Percentiles rank a stretch among this genome's conserved stretches.
These are phyloP conservation scores for Hephaestus fuliginosus DNA, from an alignment of 2,797 vertebrate species.

Conservation along the genomic window DNA sequence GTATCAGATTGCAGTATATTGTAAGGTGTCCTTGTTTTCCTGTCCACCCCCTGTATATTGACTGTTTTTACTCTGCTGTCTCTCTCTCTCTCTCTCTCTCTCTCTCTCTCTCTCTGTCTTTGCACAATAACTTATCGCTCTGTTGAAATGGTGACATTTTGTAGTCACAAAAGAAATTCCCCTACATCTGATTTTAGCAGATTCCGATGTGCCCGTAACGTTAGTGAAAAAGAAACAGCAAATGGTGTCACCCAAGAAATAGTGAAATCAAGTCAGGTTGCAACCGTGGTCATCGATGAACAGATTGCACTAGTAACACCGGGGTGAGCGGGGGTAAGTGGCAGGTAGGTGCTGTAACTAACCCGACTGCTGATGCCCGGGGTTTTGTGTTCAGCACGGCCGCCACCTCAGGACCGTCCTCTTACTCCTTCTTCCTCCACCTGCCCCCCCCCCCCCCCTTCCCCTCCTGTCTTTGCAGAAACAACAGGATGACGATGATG, in stretches of 20 bases:
- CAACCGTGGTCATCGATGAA: constrained; percentile 85
- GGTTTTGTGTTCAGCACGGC: constrained; percentile 69
- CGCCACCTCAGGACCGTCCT: constrained; percentile 29
- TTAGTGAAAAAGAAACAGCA: constrained; percentile 65
- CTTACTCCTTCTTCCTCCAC: constrained; percentile 59
- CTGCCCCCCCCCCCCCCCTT: constrained; percentile 50
- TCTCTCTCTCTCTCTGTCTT: constrained; percentile 10
- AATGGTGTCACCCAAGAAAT: constrained; percentile 86
- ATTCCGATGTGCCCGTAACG: constrained; percentile 14
- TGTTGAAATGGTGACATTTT: constrained; percentile 27
- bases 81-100: constrained; percentile 47
- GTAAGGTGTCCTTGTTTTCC: constrained; percentile 50
- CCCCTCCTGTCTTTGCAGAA: constrained; percentile 81
- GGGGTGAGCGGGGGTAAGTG: constrained; percentile 75
- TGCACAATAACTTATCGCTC: constrained; percentile 13
- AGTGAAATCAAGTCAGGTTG: constrained; percentile 90
- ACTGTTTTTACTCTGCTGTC: constrained; percentile 55
- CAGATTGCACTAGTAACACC: constrained; percentile 81
- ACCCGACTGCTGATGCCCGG: constrained; percentile 68
- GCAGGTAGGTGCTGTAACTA: constrained; percentile 84
- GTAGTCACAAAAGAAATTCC: constrained; percentile 18
- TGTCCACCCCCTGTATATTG: constrained; percentile 45
- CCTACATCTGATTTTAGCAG: constrained; percentile 5
- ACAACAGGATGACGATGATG: constrained; percentile 90
- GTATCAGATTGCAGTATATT: constrained; percentile 12